Conservation (phyloP, 53 echinoderm and acorn worm species). For the Crossaster papposus region DNA sequence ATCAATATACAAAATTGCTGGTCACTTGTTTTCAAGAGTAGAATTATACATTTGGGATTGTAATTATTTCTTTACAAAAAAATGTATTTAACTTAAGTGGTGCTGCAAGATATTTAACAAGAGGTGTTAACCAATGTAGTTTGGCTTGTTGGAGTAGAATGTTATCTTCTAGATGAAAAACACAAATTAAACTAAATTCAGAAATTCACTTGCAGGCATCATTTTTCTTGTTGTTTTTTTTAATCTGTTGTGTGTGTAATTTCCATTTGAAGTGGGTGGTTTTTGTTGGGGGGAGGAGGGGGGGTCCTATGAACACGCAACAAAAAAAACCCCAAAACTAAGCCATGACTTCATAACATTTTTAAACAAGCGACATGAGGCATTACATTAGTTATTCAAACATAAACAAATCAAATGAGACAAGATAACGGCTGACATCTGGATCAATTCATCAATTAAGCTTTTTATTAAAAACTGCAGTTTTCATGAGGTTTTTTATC, state of each 20-base stretch:
- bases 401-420: too few species aligned
- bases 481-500: too few species aligned
- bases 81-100: slow-evolving; percentile 58
- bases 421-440: too few species aligned
- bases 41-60: slow-evolving; percentile 51
- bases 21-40: slow-evolving; percentile 40
- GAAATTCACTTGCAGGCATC: neutral
- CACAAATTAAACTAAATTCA: slow-evolving; percentile 10
- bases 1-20: slow-evolving; percentile 6
- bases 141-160: slow-evolving; percentile 53
- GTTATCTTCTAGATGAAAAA: slow-evolving; percentile 31
- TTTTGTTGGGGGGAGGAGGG: too few species aligned
- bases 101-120: slow-evolving; percentile 58
- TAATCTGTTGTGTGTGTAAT: neutral
- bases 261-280: neutral
- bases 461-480: too few species aligned
- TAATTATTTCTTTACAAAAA: slow-evolving; percentile 37
- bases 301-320: too few species aligned
- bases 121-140: slow-evolving; percentile 34
- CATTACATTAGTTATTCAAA: too few species aligned
- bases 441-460: too few species aligned
- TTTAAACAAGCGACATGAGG: too few species aligned
- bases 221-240: neutral
- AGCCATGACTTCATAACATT: too few species aligned
- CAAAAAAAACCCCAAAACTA: too few species aligned